Base-by-base conservation (phyloP, 2,888 invertebrate species). In the Lasioglossum leucozonium region DNA sequence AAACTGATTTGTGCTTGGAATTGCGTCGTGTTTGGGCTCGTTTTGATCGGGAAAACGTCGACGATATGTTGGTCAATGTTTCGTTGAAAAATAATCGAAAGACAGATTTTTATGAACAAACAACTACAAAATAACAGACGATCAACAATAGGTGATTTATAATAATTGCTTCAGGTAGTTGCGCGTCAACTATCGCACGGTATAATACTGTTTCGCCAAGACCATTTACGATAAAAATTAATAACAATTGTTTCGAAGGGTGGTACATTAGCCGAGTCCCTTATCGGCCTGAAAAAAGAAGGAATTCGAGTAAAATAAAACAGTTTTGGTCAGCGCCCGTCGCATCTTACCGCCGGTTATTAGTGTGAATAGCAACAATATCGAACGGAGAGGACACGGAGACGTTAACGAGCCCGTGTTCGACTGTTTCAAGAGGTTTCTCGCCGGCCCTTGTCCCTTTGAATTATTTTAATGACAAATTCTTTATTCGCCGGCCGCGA, bases 391-490 rank as follows among this genome's bases (percentile, higher is more conserved):
- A 18, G 16, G 16, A 6, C 62, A n/a, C 16, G 30, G 30, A 62
- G 26, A 67, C 67, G n/a, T 47, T 76, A 76, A 76, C 76, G 47
- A 47, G 67, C 34, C 4, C 67, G 34, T 1, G 37, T 34, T 47
- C 62, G 62, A 62, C 62, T 62, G 62, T 62, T 62, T 30, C 16
- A 16, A 62, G 62, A 2, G 30, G 62, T n/a, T 55, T 16, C n/a
- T n/a, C 16, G 44, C 16, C 8, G 55, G n/a, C 11, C 26, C 62
- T n/a, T 16, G 67, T 37, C 51, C 11, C 37, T 69, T 69, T 47
- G 37, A 51, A 69, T 65, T 37, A 44, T 77, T 65, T 77, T 77
- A 77, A 77, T 77, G 67, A 47, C 67, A 77, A 69, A 77, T 77
- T 69, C 77, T 77, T 51, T 77, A 77, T 77, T 77, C 47, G 37